Evolutionary conservation across 2,797 vertebrate genomes (phyloP), one percentile per base, ranked within the genome.

Genomic region (Cirrhinus mrigala): DNA sequence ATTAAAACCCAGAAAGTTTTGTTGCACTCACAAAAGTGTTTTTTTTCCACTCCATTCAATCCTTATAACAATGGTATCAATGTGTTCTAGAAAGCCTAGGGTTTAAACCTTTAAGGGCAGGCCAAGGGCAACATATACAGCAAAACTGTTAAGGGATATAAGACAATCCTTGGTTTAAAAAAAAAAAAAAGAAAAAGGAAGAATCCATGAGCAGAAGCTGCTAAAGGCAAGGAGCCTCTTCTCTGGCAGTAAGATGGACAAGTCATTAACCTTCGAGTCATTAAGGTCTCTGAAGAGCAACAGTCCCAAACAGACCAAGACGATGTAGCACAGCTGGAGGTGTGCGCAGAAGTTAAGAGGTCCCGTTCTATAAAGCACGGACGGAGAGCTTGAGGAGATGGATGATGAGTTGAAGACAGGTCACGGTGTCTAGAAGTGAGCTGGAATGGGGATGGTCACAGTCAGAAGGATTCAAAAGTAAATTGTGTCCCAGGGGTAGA

Each of bases 191-290:
- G 0, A 69, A 44, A 12, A 14, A 22, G 16, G 29, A 37, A 20
- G 22, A 77, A 68, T 40, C 33, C 48, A 77, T 54, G 62, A 71
- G n/a, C 18, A 60, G 52, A 75, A 50, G 14, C 29, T 50, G 22
- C 22, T 77, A 10, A 76, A 40, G 20, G 10, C 68, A 66, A 83
- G 6, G 58, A 8, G 29, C n/a, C 69, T 73, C 40, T n/a, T 18
- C 27, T 62, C 54, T 74, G 12, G 22, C n/a, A 56, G 18, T 24
- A 68, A 77, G 73, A 84, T 46, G 62, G 82, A 68, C 60, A 84
- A 24, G n/a, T 56, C 62, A 69, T 84, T 84, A 84, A 77, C 82
- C 82, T 83, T 77, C 33, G 10, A 24, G 82, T 44, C 82, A 66
- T 75, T 73, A 76, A 64, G 73, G 62, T 54, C 68, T 22, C 29